Conservation (phyloP, 2,888 invertebrate genomes). For the Catonia carolina region DNA sequence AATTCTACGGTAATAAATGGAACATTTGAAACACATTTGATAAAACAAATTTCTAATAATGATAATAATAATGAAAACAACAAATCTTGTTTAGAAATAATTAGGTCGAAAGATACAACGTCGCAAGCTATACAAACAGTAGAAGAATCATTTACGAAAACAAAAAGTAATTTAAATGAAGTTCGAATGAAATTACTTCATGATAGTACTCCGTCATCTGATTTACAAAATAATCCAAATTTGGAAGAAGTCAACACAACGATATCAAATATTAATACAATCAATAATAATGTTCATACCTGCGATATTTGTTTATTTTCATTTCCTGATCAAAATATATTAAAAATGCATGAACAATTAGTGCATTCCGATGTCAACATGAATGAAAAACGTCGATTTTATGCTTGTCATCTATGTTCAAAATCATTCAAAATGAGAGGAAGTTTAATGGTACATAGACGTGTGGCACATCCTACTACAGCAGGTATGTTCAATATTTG, state of each 20-base stretch:
- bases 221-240: no score
- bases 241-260: no score
- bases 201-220: no score
- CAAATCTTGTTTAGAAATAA: no score
- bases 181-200: neutral
- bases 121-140: slow-evolving; percentile 1
- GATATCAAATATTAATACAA: no score
- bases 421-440: slow-evolving; percentile 77
- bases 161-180: slow-evolving; percentile 35
- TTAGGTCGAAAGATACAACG: neutral
- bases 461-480: slow-evolving; percentile 65
- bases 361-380: slow-evolving; percentile 49
- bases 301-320: slow-evolving; percentile 67
- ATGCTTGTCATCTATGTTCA: slow-evolving; percentile 68
- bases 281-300: neutral
- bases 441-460: slow-evolving; percentile 71
- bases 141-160: slow-evolving; percentile 22
- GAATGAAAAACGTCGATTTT: slow-evolving; percentile 44
- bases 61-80: no score
- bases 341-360: slow-evolving; percentile 67
- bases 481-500: no score
- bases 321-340: slow-evolving; percentile 61
- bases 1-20: no score
- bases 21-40: no score
- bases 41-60: no score